phyloP scores from a whole-genome alignment of 2,797 vertebrate genomes.

The Gymnopithys bicolor region DNA sequence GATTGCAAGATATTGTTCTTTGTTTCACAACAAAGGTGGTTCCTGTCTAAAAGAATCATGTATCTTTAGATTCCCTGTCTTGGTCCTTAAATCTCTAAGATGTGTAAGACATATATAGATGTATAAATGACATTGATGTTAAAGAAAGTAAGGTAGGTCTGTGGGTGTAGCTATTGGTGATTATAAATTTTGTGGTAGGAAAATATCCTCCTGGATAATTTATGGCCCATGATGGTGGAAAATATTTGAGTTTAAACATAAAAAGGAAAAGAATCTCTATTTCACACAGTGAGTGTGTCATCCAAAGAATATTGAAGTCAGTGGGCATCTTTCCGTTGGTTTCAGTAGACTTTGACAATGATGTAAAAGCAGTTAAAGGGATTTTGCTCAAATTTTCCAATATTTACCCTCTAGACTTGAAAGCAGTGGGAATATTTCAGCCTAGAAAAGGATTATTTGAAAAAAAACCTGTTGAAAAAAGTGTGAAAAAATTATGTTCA shows the following conservation, averaged over 20 bases:
- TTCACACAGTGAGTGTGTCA: background rate
- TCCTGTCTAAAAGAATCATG: background rate
- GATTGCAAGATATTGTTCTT: background rate
- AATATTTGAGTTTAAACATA: background rate
- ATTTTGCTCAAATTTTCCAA: slow-evolving; percentile 31
- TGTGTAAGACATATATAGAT: background rate
- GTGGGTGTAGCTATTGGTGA: background rate
- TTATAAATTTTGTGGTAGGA: background rate
- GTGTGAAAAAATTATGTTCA: background rate
- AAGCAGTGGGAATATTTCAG: background rate
- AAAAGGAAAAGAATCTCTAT: slow-evolving; percentile 1
- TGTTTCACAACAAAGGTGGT: background rate
- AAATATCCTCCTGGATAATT: background rate
- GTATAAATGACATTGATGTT: background rate
- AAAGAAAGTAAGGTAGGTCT: background rate
- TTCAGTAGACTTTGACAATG: slow-evolving; percentile 10
- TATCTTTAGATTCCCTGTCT: background rate
- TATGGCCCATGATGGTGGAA: background rate
- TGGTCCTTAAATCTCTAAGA: background rate
- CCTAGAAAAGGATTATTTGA: background rate
- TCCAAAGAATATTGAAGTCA: slow-evolving; percentile 23
- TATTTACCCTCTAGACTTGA: background rate
- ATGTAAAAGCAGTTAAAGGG: slow-evolving; percentile 17
- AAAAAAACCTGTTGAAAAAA: background rate
- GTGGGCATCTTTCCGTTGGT: background rate